A percentile compares a stretch with the other conserved stretches of the same genome.
Evolutionary conservation across 2,113 vertebrate species (phyloP).

Genomic region (Okapia johnstoni): DNA sequence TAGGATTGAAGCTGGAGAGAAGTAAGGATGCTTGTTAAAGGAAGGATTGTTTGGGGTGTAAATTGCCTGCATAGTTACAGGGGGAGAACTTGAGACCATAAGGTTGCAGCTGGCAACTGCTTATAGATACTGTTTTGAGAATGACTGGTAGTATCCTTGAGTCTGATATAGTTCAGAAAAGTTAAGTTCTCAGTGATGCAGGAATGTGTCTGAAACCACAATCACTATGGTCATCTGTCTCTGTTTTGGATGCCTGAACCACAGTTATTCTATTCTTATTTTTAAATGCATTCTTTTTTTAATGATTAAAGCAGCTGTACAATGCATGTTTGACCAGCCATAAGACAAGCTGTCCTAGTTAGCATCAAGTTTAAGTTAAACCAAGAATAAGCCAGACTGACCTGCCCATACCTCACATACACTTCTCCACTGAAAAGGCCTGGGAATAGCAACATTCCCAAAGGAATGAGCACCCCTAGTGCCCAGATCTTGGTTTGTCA

Average conservation of each 20-base stretch:
- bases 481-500: not conserved
- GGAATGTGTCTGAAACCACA: not conserved
- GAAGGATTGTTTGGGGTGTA: not conserved
- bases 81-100: not conserved
- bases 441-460: not conserved
- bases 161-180: not conserved
- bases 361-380: not conserved
- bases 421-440: not conserved
- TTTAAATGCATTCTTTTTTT: not conserved
- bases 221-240: not conserved
- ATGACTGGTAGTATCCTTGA: not conserved
- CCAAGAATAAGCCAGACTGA: not conserved
- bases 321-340: not conserved
- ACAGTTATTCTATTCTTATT: not conserved
- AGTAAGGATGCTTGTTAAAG: not conserved
- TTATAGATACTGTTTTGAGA: not conserved
- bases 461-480: not conserved
- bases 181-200: not conserved
- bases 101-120: not conserved
- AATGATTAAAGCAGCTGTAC: not conserved
- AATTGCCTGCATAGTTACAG: not conserved
- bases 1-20: not conserved
- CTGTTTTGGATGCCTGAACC: not conserved
- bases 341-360: not conserved
- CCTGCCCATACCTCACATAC: not conserved